Percentiles rank a stretch among this genome's conserved stretches.
Conservation (phyloP, 1,140 invertebrate genomes). For the Drosophila prosaltans region DNA sequence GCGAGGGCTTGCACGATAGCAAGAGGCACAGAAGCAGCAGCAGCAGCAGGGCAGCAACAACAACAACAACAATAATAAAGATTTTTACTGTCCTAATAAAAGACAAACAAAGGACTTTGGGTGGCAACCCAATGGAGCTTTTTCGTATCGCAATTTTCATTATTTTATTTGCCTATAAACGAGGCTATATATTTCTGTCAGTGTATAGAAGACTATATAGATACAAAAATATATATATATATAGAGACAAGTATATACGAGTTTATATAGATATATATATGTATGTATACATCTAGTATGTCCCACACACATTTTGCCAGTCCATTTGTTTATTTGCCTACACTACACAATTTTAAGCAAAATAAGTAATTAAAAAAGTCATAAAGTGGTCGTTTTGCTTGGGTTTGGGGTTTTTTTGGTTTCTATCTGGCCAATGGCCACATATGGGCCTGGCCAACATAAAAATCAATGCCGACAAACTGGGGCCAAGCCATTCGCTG, state of each 20-base stretch:
- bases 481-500: slow-evolving; percentile 51
- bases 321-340: slow-evolving; percentile 69
- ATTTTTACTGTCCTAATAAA: slow-evolving; percentile 82
- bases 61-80: slow-evolving; percentile 67
- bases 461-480: slow-evolving; percentile 77
- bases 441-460: slow-evolving; percentile 31
- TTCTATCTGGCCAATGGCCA: slow-evolving; percentile 33
- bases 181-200: slow-evolving; percentile 73
- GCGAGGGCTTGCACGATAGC: no score
- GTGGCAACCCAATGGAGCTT: slow-evolving; percentile 46
- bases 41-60: slow-evolving; percentile 27
- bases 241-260: slow-evolving; percentile 11
- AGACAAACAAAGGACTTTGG: slow-evolving; percentile 76
- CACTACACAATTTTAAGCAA: slow-evolving; percentile 70
- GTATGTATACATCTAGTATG: slow-evolving; percentile 20
- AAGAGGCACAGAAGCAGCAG: slow-evolving; percentile 19
- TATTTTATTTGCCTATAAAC: slow-evolving; percentile 83
- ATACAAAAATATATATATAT: slow-evolving; percentile 28
- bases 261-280: slow-evolving; percentile 13
- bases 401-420: slow-evolving; percentile 10
- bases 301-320: background rate
- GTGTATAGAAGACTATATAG: slow-evolving; percentile 40
- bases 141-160: slow-evolving; percentile 79
- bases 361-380: slow-evolving; percentile 81
- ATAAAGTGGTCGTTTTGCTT: slow-evolving; percentile 57